Evolutionary conservation across 2,888 invertebrate species (phyloP).

Genomic region (Mimas tiliae): DNA sequence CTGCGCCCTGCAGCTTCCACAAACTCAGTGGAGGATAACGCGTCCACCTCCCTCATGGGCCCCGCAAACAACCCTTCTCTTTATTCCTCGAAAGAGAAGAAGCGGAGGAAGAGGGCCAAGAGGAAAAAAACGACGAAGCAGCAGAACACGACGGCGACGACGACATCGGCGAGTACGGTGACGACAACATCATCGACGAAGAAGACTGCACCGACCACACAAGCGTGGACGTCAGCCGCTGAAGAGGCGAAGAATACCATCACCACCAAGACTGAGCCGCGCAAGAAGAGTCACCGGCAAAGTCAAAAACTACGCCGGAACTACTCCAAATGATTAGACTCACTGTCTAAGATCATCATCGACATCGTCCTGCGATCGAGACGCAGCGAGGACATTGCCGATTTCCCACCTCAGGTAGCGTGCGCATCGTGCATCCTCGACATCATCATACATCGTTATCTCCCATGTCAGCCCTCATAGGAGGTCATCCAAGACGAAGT

Average conservation of each 20-base stretch:
- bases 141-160: neutral
- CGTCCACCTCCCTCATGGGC: constrained; percentile 16
- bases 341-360: too few species aligned
- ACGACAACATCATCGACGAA: neutral
- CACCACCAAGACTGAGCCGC: too few species aligned
- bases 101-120: neutral
- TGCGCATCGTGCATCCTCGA: too few species aligned
- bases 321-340: constrained; percentile 16
- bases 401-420: too few species aligned
- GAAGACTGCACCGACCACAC: neutral
- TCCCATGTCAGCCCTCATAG: too few species aligned
- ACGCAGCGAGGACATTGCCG: constrained; percentile 2
- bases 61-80: constrained; percentile 13
- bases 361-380: neutral
- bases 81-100: neutral
- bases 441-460: too few species aligned
- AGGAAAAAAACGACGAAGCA: neutral
- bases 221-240: too few species aligned
- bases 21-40: neutral
- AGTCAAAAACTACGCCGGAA: neutral
- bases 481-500: too few species aligned
- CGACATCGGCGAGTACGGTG: neutral
- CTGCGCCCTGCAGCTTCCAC: neutral
- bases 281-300: too few species aligned
- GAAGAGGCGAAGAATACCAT: too few species aligned